Evolutionary conservation across 2,888 invertebrate species (phyloP).

Genomic region (Chaetogeoica ovagalla): DNA sequence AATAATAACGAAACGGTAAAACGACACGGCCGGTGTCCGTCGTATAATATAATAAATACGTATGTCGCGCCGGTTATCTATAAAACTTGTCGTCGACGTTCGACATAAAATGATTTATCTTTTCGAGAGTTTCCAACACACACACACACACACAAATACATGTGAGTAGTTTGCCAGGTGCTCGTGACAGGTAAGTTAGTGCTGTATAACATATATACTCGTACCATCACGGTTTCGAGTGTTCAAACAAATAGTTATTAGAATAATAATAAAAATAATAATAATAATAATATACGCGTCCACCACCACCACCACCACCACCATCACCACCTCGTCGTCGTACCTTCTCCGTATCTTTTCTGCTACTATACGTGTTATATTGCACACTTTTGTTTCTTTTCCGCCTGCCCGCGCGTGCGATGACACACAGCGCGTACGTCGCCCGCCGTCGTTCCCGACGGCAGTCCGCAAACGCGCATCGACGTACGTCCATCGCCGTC

Average conservation of each 20-base stretch:
- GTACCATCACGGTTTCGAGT: slow-evolving; percentile 19
- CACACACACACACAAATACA: background rate
- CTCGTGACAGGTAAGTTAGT: slow-evolving; percentile 36
- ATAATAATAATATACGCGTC: slow-evolving; percentile 12
- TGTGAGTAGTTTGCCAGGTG: slow-evolving; percentile 14
- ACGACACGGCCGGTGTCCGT: background rate
- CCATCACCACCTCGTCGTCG: background rate
- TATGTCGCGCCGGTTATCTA: slow-evolving; percentile 2
- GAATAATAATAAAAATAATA: slow-evolving; percentile 8
- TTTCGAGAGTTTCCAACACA: slow-evolving; percentile 17
- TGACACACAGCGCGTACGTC: background rate
- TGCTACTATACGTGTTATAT: too few relatives aligned
- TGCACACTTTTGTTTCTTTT: too few relatives aligned
- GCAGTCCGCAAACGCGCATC: slow-evolving; percentile 5
- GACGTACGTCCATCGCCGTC: background rate
- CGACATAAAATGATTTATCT: slow-evolving; percentile 42
- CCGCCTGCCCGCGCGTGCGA: background rate
- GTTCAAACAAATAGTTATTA: slow-evolving; percentile 40
- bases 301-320: slow-evolving; percentile 13
- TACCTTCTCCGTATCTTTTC: too few relatives aligned
- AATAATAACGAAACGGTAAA: background rate
- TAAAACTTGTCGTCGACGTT: slow-evolving; percentile 1
- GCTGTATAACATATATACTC: background rate
- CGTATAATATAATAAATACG: background rate
- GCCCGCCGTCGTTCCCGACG: background rate